Conservation (phyloP, 2,797 vertebrate genomes). For the Huso huso region DNA sequence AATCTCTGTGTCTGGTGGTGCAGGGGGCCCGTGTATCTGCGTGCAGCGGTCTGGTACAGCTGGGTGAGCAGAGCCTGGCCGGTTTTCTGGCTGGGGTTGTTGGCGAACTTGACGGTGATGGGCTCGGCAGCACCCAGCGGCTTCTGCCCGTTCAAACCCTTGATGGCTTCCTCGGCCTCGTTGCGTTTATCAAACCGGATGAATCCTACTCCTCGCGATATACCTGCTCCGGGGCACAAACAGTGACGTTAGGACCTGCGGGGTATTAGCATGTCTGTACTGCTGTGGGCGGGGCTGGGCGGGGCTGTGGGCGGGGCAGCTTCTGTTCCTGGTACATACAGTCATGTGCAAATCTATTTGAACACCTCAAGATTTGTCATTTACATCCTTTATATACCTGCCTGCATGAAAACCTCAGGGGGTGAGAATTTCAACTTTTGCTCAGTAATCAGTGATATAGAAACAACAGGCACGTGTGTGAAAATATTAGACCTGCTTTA, state of each 20-base stretch:
- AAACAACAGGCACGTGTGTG: no score
- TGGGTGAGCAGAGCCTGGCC: constrained; percentile 89
- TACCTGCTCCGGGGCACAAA: constrained; percentile 61
- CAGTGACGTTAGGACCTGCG: constrained; percentile 47
- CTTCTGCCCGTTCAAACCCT: constrained; percentile 91
- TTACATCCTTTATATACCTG: no score
- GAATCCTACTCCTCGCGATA: constrained; percentile 92
- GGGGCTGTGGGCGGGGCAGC: background rate
- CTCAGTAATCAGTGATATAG: background rate
- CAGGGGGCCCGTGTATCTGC: constrained; percentile 83
- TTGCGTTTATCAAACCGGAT: constrained; percentile 96
- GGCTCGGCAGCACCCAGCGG: constrained; percentile 83
- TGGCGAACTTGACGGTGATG: constrained; percentile 96
- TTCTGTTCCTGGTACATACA: no score
- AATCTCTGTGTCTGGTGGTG: constrained; percentile 92
- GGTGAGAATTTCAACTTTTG: background rate
- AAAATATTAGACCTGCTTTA: no score
- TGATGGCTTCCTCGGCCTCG: constrained; percentile 93
- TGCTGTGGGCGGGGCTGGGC: constrained; percentile 12
- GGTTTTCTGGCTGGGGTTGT: constrained; percentile 93
- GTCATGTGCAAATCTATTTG: no score
- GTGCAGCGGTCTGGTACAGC: constrained; percentile 86
- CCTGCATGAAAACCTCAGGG: no score
- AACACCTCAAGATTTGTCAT: no score
- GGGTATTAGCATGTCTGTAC: background rate